Evolutionary conservation across 2,113 vertebrate genomes (phyloP), one percentile per base, ranked within the genome.

Genomic region (Chionis minor): DNA sequence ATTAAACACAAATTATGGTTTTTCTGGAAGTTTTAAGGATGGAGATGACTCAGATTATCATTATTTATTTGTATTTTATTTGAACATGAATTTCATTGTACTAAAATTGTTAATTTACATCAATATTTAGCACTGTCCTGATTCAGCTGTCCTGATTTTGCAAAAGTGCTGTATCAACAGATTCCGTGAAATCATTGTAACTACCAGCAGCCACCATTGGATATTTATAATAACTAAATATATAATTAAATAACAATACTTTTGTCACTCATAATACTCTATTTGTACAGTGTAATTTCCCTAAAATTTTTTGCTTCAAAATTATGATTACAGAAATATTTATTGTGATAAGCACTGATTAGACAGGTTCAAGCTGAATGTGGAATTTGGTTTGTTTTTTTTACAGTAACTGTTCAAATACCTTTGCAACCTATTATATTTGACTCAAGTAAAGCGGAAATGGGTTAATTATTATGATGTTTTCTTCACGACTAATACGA

Each of bases 91-190:
- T 81, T 45, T 52, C 33, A 20, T 92, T 8, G 8, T 88, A 38
- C 10, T 24, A 17, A n/a, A 45, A 33, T 51, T 51, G 24, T 24
- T 51, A 22, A 24, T 63, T 70, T 63, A 58, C 27, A 38, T 62
- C 1, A 0, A 8, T 56, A 44, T 21, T 70, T 33, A 82, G 8
- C 27, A 4, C 70, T 87, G 49, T 30, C 10, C 8, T 3, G 0
- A 23, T 30, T 55, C 16, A 81, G 14, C 14, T 69, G 26, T 55
- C 14, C 54, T 59, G 62, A 55, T 71, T 35, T 70, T 56, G 32
- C 30, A 44, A 8, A 70, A 75, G 5, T 24, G 4, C 55, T 4
- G 1, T 55, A 69, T 32, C 54, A 55, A 51, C 24, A 55, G 24
- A 32, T 74, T 32, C 30, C 9, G 17, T 61, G n/a, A 74, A 74